Base-by-base conservation (phyloP, 2,888 invertebrate genomes). In the Erebia aethiops region DNA sequence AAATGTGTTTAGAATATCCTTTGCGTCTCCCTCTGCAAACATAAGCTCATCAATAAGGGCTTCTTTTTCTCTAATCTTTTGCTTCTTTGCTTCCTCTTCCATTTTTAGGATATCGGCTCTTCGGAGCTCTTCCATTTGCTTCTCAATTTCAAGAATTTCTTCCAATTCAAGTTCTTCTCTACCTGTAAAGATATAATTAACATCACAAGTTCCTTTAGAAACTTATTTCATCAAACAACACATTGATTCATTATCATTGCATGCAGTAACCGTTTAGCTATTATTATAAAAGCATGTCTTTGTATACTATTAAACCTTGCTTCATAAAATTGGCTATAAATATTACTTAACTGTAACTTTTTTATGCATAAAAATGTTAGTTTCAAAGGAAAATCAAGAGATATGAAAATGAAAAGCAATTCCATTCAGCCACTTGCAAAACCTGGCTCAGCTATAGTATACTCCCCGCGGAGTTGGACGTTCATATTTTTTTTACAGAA, bases 21-120 rank as follows among this genome's bases (percentile, higher is more conserved):
- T 96, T 0, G 99, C 99, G 85, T 98, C 96, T 11, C 96, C 96
- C 77, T 97, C 97, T 0, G 98, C 98, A 85, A 97, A 97, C 96
- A 98, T 98, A 52, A 99, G 93, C 85, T 99, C 98, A 88, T 99
- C 98, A 72, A 99, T 98, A 7, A 99, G 90, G 0, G 98, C 98
- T 85, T 99, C 98, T 79, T 98, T 98, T 77, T 97, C 97, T 52
- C 97, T 95, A 21, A 97, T 95, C 87, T 98, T 98, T 77, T 96
- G 96, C 82, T 95, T 96, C 80, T 97, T 97, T 0, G 95, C 95
- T 85, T 97, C 95, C 90, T 83, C 96, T 93, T 91, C 96, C 87
- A 92, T 78, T 2, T 96, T 94, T n/a, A 94, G 86, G 0, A 96
- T 85, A 82, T 98, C 97, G 69, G 96, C 94, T 74, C 96, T 95